These are phyloP conservation scores for Lymantria monacha DNA, from an alignment of 2,888 invertebrate species.

Conservation along the genomic window DNA sequence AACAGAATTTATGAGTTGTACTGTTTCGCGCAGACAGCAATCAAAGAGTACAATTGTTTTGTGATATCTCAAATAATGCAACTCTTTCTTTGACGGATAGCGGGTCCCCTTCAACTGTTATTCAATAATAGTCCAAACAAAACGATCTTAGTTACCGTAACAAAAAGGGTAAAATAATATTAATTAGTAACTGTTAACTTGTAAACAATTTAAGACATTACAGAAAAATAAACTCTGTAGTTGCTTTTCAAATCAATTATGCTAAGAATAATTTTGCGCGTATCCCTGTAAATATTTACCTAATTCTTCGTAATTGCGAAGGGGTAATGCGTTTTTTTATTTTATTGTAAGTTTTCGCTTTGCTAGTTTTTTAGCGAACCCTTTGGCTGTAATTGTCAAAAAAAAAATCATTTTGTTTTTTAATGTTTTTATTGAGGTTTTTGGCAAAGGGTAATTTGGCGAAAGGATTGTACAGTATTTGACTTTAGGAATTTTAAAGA, in stretches of 20 bases:
- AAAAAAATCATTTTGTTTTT: slow-evolving; percentile 37
- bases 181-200: slow-evolving; percentile 34
- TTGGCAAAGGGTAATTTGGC: slow-evolving; percentile 44
- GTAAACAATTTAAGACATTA: slow-evolving; percentile 1
- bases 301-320: slow-evolving; percentile 52
- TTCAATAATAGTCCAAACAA: slow-evolving; percentile 55
- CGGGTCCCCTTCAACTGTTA: slow-evolving; percentile 66
- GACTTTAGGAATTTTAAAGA: too few species aligned
- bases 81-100: slow-evolving; percentile 65
- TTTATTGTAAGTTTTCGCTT: slow-evolving; percentile 51
- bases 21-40: slow-evolving; percentile 58
- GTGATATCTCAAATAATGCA: slow-evolving; percentile 67
- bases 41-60: slow-evolving; percentile 44
- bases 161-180: slow-evolving; percentile 65
- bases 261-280: slow-evolving; percentile 7
- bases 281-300: slow-evolving; percentile 36
- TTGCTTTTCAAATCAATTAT: not conserved
- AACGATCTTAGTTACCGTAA: slow-evolving; percentile 68
- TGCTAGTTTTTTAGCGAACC: slow-evolving; percentile 53
- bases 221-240: slow-evolving; percentile 14
- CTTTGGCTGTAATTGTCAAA: slow-evolving; percentile 50
- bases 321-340: slow-evolving; percentile 51
- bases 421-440: slow-evolving; percentile 50
- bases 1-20: slow-evolving; percentile 63
- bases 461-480: slow-evolving; percentile 48